Percentiles rank a stretch among this genome's conserved stretches.
These are phyloP conservation scores for Pempheris klunzingeri DNA, from an alignment of 2,797 vertebrate genomes.

Conservation along the genomic window DNA sequence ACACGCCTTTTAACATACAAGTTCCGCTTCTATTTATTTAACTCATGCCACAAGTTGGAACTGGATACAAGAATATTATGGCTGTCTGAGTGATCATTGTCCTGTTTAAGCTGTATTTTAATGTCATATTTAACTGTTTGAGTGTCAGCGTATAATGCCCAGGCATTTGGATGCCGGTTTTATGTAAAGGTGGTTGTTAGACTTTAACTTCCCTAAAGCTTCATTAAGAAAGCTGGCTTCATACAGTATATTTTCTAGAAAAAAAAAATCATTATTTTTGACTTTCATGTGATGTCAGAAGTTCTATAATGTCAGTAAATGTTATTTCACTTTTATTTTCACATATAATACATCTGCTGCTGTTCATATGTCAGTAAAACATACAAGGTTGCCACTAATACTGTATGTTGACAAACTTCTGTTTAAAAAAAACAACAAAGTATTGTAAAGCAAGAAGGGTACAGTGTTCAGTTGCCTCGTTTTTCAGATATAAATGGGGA, in stretches of 20 bases:
- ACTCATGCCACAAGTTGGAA: constrained; percentile 42
- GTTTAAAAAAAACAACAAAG: constrained; percentile 38
- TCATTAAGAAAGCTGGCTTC: constrained; percentile 37
- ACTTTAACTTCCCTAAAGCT: constrained; percentile 31
- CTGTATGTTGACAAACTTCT: constrained; percentile 53
- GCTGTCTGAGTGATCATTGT: constrained; percentile 32
- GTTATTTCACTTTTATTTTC: constrained; percentile 18
- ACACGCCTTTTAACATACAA: constrained; percentile 60
- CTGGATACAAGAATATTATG: constrained; percentile 16
- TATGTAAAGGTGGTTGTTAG: constrained; percentile 5
- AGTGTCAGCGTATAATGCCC: constrained; percentile 33
- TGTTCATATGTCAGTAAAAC: constrained; percentile 20
- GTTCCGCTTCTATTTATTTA: constrained; percentile 73
- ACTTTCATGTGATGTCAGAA: constrained; percentile 39
- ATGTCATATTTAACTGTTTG: constrained; percentile 43
- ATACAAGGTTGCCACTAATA: constrained; percentile 37
- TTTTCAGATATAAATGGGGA: constrained; percentile 47
- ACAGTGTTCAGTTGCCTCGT: constrained; percentile 69
- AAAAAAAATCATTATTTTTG: constrained; percentile 31
- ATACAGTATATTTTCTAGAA: constrained; percentile 50
- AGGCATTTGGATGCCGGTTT: constrained; percentile 24
- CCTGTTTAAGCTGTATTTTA: constrained; percentile 59
- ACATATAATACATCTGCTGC: constrained; percentile 13
- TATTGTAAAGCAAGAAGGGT: constrained; percentile 64
- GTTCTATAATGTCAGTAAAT: constrained; percentile 17